These are phyloP conservation scores for Tragopan temminckii DNA, from an alignment of 2,797 vertebrate species.

Conservation along the genomic window DNA sequence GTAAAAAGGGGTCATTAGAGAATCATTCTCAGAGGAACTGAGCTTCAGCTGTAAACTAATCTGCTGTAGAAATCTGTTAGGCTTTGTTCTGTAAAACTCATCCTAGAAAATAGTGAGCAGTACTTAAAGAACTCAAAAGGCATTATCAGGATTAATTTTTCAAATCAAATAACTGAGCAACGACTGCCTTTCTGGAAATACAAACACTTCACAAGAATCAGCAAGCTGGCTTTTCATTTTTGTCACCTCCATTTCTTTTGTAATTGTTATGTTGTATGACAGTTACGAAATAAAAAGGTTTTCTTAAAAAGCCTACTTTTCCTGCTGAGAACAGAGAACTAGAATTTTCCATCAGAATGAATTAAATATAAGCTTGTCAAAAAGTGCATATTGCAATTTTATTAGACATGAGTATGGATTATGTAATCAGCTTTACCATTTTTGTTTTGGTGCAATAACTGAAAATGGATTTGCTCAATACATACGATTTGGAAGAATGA, in stretches of 20 bases:
- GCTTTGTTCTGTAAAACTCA: slow-evolving; percentile 74
- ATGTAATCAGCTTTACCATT: slow-evolving; percentile 68
- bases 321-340: slow-evolving; percentile 63
- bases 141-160: slow-evolving; percentile 74
- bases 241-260: slow-evolving; percentile 62
- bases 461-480: slow-evolving; percentile 72
- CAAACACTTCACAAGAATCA: slow-evolving; percentile 60
- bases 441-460: slow-evolving; percentile 65
- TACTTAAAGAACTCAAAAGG: slow-evolving; percentile 70
- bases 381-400: slow-evolving; percentile 66
- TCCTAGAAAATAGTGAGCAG: slow-evolving; percentile 57
- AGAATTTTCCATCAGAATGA: slow-evolving; percentile 69
- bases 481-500: slow-evolving; percentile 57
- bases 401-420: slow-evolving; percentile 70
- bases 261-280: slow-evolving; percentile 74
- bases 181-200: slow-evolving; percentile 52
- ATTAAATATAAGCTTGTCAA: slow-evolving; percentile 76
- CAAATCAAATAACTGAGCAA: slow-evolving; percentile 70
- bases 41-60: slow-evolving; percentile 73
- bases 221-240: slow-evolving; percentile 48
- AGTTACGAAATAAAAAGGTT: slow-evolving; percentile 71
- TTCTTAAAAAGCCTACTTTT: slow-evolving; percentile 62
- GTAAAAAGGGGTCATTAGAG: slow-evolving; percentile 72
- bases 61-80: slow-evolving; percentile 67
- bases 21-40: slow-evolving; percentile 68